Conservation (phyloP, 2,888 invertebrate species). For the Spodoptera littoralis region DNA sequence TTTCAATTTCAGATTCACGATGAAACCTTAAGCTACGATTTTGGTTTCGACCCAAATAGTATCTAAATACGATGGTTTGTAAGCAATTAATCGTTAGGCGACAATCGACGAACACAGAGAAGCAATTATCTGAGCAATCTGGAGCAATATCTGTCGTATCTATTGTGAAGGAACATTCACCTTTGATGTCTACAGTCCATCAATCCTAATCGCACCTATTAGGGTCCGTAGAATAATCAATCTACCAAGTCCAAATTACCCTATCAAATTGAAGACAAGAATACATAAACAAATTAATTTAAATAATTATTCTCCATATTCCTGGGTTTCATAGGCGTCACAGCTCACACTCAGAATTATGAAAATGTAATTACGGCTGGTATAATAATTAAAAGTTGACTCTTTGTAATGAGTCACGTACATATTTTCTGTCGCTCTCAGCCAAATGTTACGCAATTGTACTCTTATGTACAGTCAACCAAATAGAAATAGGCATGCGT, state of each 20-base stretch:
- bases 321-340: conserved; percentile 5
- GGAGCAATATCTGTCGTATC: conserved; percentile 26
- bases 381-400: conserved; percentile 36
- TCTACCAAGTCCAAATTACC: background rate
- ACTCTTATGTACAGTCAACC: conserved; percentile 1
- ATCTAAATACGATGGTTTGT: background rate
- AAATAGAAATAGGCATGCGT: background rate
- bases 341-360: conserved; percentile 24
- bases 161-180: conserved; percentile 1
- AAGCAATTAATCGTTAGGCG: conserved; percentile 10
- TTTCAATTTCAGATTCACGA: no score
- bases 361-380: conserved; percentile 32
- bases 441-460: background rate
- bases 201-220: conserved; percentile 13
- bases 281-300: background rate
- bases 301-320: conserved; percentile 5
- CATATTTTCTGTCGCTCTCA: conserved; percentile 12
- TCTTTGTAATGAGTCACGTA: conserved; percentile 35
- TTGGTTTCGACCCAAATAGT: background rate
- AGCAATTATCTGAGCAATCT: conserved; percentile 29
- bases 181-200: conserved; percentile 19
- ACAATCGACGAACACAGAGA: conserved; percentile 14
- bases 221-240: conserved; percentile 11
- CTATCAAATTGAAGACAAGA: background rate
- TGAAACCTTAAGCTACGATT: no score